Conservation (phyloP, 2,113 vertebrate genomes). For the Gracilinanus agilis region DNA sequence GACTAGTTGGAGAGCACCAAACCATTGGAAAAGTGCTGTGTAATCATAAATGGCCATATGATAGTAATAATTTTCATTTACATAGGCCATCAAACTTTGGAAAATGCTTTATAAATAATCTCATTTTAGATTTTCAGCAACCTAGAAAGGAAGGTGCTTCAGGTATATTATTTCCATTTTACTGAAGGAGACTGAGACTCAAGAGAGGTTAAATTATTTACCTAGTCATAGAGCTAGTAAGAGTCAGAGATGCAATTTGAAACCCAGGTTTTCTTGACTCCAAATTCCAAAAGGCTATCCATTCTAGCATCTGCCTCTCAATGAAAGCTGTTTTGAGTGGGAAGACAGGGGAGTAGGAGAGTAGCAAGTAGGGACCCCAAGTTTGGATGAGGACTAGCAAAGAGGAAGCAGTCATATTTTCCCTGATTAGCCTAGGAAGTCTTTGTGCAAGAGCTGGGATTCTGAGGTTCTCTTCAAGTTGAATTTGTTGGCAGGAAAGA, state of each 20-base stretch:
- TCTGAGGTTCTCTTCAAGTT: background rate
- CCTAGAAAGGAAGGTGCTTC: background rate
- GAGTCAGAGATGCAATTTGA: background rate
- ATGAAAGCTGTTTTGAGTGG: background rate
- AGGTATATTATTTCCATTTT: background rate
- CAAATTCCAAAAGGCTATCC: background rate
- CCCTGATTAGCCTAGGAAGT: background rate
- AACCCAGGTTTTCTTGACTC: background rate
- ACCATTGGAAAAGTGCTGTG: background rate
- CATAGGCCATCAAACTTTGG: background rate
- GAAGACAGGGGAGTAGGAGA: background rate
- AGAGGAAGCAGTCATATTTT: background rate
- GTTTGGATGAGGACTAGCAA: background rate
- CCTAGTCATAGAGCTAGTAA: background rate
- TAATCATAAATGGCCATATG: background rate
- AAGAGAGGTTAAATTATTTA: background rate
- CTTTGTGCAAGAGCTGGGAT: background rate
- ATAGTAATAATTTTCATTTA: background rate
- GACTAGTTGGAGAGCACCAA: background rate
- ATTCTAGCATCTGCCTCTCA: background rate
- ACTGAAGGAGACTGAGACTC: background rate
- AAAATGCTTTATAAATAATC: background rate
- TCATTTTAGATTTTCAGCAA: background rate
- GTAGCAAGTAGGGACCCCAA: background rate
- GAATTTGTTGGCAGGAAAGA: background rate